These are phyloP conservation scores for Porphyrio hochstetteri DNA, from an alignment of 2,113 vertebrate species.

Conservation along the genomic window DNA sequence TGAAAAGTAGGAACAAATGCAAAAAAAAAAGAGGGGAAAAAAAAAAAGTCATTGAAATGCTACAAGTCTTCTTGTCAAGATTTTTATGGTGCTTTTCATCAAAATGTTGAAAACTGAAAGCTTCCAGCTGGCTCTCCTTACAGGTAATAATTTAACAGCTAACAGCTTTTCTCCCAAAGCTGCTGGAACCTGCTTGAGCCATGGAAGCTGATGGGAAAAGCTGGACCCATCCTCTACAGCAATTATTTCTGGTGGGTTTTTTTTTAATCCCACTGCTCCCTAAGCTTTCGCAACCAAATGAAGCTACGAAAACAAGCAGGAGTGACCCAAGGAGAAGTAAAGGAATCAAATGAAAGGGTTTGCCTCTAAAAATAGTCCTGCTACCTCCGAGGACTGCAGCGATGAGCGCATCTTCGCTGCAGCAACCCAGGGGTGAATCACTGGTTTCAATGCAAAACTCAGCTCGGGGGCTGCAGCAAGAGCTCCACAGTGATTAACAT, in stretches of 20 bases:
- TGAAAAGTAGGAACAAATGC: slow-evolving; percentile 11
- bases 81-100: slow-evolving; percentile 64
- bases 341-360: not conserved
- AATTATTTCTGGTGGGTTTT: not conserved
- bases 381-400: not conserved
- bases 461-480: not conserved
- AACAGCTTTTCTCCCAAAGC: slow-evolving; percentile 55
- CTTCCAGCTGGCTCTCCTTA: slow-evolving; percentile 55
- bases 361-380: not conserved
- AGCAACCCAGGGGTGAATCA: not conserved
- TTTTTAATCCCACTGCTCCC: slow-evolving; percentile 2
- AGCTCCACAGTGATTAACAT: not conserved
- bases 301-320: slow-evolving; percentile 4
- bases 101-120: slow-evolving; percentile 63
- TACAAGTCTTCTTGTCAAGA: slow-evolving; percentile 31
- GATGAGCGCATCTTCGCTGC: not conserved
- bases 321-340: not conserved
- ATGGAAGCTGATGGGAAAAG: slow-evolving; percentile 36
- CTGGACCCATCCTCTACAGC: not conserved
- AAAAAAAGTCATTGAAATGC: not conserved
- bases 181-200: slow-evolving; percentile 39
- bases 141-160: slow-evolving; percentile 66
- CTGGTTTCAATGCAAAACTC: not conserved
- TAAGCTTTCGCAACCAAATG: not conserved
- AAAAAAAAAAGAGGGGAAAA: not conserved